Percentiles rank a stretch among this genome's conserved stretches.
Conservation (phyloP, 2,797 vertebrate genomes). For the Aldrovandia affinis region DNA sequence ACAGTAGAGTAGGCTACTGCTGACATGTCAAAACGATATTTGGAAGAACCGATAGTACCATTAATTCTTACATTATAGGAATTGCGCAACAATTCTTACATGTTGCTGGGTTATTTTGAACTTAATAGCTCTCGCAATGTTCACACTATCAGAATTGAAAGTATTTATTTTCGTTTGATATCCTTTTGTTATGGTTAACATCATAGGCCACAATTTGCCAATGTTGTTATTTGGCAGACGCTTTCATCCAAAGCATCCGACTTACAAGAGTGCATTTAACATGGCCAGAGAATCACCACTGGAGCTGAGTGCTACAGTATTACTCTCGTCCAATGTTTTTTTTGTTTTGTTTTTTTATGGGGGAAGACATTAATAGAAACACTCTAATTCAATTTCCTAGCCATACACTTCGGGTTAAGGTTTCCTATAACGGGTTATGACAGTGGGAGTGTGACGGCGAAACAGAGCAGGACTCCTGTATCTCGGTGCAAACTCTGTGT, state of each 20-base stretch:
- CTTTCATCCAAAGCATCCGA: too few species aligned
- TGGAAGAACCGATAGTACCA: not conserved
- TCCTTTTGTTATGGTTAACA: not conserved
- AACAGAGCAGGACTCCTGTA: not conserved
- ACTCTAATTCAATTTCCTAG: not conserved
- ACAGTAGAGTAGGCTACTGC: not conserved
- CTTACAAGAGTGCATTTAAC: too few species aligned
- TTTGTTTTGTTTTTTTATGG: too few species aligned
- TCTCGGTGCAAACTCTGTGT: conserved; percentile 17
- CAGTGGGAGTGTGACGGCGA: not conserved
- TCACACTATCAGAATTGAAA: not conserved
- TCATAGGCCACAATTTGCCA: not conserved
- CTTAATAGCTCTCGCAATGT: not conserved
- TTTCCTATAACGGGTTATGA: conserved; percentile 34
- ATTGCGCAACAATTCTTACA: not conserved
- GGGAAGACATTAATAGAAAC: not conserved
- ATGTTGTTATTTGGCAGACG: too few species aligned
- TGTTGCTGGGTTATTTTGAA: not conserved
- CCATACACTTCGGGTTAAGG: conserved; percentile 47
- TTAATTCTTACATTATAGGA: not conserved
- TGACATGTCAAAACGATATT: not conserved
- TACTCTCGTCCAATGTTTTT: not conserved
- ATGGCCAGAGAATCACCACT: too few species aligned
- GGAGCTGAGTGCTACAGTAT: too few species aligned
- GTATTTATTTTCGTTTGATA: not conserved